phyloP scores from a whole-genome alignment of 2,888 invertebrate genomes.

The Aleiodes leptofemur region DNA sequence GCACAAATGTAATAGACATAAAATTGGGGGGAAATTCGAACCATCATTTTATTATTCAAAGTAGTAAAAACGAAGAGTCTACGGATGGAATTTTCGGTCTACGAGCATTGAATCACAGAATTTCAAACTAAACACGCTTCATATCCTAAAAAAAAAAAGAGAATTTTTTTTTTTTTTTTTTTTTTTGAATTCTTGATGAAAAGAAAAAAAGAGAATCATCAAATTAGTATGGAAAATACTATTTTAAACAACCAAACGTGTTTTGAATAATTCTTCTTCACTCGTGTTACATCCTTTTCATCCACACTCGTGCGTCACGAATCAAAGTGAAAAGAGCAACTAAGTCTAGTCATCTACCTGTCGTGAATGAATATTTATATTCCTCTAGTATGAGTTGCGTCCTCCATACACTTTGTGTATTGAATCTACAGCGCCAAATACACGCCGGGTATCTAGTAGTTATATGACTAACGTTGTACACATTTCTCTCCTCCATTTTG shows the following conservation, averaged over 20 bases:
- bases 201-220: not conserved
- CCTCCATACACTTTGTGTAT: constrained; percentile 26
- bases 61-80: too few relatives aligned
- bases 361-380: constrained; percentile 28
- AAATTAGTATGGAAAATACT: not conserved
- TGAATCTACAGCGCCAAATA: constrained; percentile 41
- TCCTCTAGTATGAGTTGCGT: not conserved
- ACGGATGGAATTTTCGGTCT: too few relatives aligned
- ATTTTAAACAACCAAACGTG: not conserved
- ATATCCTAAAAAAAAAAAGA: too few relatives aligned
- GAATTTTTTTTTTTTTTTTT: too few relatives aligned
- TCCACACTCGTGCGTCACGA: constrained; percentile 20
- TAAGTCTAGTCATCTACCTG: constrained; percentile 22
- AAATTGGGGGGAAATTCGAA: not conserved
- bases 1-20: constrained; percentile 10
- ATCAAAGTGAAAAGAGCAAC: constrained; percentile 17
- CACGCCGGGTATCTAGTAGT: constrained; percentile 14
- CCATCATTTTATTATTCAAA: too few relatives aligned
- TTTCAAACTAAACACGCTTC: too few relatives aligned
- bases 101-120: too few relatives aligned
- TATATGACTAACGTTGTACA: constrained; percentile 43
- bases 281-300: not conserved
- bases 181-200: too few relatives aligned
- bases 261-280: constrained; percentile 9
- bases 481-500: constrained; percentile 7